Evolutionary conservation across 92 coral and sea anemone species (phyloP).

Genomic region (Epizoanthus scotinus): DNA sequence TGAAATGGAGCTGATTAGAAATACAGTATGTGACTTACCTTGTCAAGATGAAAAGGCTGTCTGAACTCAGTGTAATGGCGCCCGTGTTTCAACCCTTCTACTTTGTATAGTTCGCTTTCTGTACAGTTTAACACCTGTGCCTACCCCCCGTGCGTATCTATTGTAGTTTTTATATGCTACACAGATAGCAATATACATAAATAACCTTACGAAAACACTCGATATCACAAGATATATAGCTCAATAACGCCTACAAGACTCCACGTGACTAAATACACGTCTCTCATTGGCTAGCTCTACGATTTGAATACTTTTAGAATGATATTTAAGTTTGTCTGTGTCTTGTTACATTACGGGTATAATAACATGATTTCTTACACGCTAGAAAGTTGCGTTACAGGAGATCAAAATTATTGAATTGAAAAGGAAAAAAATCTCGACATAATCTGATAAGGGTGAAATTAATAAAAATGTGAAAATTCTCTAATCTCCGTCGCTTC

Average conservation of each 20-base stretch:
- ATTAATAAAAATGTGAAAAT: background rate
- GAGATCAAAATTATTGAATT: no score
- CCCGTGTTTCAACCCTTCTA: background rate
- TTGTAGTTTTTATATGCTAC: background rate
- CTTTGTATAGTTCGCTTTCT: background rate
- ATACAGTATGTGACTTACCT: slow-evolving; percentile 9
- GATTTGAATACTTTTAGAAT: background rate
- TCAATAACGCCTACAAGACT: background rate
- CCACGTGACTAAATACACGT: background rate
- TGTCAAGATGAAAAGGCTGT: background rate
- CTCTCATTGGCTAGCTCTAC: background rate
- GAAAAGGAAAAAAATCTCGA: no score
- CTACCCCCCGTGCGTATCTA: background rate
- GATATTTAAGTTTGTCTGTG: background rate
- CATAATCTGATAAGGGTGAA: background rate
- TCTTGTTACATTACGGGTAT: background rate
- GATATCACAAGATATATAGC: background rate
- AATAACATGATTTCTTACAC: background rate
- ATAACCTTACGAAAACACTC: background rate
- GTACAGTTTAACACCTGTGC: background rate
- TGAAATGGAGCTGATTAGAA: background rate
- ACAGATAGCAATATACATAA: background rate
- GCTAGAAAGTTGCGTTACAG: no score
- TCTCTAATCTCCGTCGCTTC: background rate
- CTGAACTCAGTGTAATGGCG: slow-evolving; percentile 5